Percentiles rank a stretch among this genome's conserved stretches.
phyloP scores from a whole-genome alignment of 2,113 vertebrate species.

The Notechis scutatus region DNA sequence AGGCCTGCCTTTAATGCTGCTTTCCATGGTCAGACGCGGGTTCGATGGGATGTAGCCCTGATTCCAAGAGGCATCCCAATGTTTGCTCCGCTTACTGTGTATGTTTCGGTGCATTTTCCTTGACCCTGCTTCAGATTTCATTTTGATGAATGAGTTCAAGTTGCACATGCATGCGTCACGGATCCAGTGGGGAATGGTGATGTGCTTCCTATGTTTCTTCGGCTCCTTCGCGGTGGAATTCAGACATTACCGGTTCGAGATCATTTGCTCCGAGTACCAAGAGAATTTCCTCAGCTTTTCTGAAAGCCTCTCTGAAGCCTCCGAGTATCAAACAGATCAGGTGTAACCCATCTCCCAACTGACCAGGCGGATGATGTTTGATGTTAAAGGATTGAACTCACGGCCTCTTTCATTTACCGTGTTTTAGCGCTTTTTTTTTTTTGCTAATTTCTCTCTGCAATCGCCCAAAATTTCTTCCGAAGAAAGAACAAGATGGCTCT shows the following conservation, averaged over 20 bases:
- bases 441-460: neutral
- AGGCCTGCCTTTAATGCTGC: neutral
- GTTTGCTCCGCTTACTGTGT: neutral
- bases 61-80: neutral
- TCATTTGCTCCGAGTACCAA: slow-evolving; percentile 74
- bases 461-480: neutral
- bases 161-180: slow-evolving; percentile 78
- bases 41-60: neutral
- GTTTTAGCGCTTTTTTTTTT: neutral
- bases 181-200: slow-evolving; percentile 87
- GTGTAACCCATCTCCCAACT: slow-evolving; percentile 57
- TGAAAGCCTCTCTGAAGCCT: slow-evolving; percentile 73
- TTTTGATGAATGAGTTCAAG: slow-evolving; percentile 68
- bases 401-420: slow-evolving; percentile 29
- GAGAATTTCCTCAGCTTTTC: slow-evolving; percentile 73
- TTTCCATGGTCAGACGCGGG: neutral
- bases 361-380: slow-evolving; percentile 11
- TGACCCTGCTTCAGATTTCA: slow-evolving; percentile 77
- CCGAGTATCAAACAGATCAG: slow-evolving; percentile 77
- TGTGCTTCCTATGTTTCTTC: slow-evolving; percentile 85
- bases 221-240: slow-evolving; percentile 88
- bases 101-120: slow-evolving; percentile 56
- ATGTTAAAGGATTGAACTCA: slow-evolving; percentile 42
- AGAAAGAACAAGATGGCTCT: neutral
- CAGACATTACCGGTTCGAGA: slow-evolving; percentile 81